Evolutionary conservation across 2,888 invertebrate species (phyloP), one percentile per base, ranked within the genome.

Genomic region (Trisateles emortualis): DNA sequence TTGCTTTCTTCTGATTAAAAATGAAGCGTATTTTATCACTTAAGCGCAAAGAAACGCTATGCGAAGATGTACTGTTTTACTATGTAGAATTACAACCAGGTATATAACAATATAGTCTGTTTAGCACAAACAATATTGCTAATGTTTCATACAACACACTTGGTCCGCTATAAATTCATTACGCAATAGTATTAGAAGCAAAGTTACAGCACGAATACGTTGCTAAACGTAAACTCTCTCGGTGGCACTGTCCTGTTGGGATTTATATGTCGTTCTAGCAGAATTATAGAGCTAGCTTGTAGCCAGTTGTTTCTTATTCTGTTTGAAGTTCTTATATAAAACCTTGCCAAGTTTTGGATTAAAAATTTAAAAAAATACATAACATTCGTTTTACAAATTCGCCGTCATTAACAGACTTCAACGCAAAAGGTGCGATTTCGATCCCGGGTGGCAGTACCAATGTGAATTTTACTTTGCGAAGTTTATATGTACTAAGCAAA

Each of bases 151-250:
- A 22, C n/a, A 5, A 8, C 5, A 13, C 24, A 13, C 2, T 19
- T n/a, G 3, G 3, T 8, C 1, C 13, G 38, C 22, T 9, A 22
- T 22, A 32, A 30, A 30, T 47, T 39, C 9, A 39, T 47, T 47
- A 30, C 3, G 5, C 13, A 38, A 39, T 10, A 39, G 29, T 13
- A 47, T 30, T 39, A 47, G 30, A n/a, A 47, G 1, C 14, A 22
- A 39, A 47, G 39, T 30, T 39, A 30, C 11, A 30, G 9, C 6
- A 22, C 10, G 13, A 47, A 22, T 14, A 32, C 14, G 33, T 9
- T 35, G 9, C 35, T 35, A 35, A 16, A 35, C 13, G 16, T 35
- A 35, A 26, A 32, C 32, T 32, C 32, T 32, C 32, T 6, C 32
- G 32, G 13, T 10, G 2, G 11, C 5, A 8, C 32, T 5, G 11